Conservation (phyloP, 64 coral and sea anemone genomes). For the Exaiptasia diaphana region DNA sequence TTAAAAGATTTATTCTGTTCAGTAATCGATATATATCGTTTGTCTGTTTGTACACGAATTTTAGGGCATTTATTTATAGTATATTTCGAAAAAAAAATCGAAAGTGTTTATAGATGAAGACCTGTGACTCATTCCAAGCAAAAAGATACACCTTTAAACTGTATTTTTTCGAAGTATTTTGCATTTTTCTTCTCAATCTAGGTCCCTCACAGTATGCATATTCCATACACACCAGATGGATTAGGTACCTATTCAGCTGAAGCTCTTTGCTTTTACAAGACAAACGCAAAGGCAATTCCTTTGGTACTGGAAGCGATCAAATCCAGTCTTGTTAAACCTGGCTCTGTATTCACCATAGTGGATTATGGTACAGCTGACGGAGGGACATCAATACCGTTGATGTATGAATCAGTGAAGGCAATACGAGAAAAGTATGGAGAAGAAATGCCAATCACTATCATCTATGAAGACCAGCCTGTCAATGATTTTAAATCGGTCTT, state of each 20-base stretch:
- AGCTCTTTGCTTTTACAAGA: neutral
- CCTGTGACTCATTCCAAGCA: too few species aligned
- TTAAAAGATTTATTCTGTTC: too few species aligned
- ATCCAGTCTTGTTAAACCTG: neutral
- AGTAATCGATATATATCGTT: too few species aligned
- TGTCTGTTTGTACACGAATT: too few species aligned
- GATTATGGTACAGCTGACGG: slow-evolving; percentile 42
- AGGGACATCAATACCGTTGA: slow-evolving; percentile 18
- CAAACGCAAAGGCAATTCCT: neutral
- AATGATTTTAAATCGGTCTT: slow-evolving; percentile 35
- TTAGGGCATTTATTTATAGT: too few species aligned
- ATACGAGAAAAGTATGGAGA: slow-evolving; percentile 13
- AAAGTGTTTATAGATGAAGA: too few species aligned
- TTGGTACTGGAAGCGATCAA: neutral
- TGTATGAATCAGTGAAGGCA: slow-evolving; percentile 24
- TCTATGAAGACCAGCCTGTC: slow-evolving; percentile 37
- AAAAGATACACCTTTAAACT: too few species aligned
- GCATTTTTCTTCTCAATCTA: too few species aligned
- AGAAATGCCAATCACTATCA: neutral
- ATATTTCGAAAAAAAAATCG: too few species aligned
- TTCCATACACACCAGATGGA: neutral
- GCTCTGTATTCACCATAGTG: slow-evolving; percentile 33
- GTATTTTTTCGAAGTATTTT: too few species aligned
- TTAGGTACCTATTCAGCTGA: neutral
- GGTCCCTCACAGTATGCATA: neutral